A percentile compares a stretch with the other conserved stretches of the same genome.
Conservation (phyloP, 2,888 invertebrate species). For the Polydrusus pterygomalis region DNA sequence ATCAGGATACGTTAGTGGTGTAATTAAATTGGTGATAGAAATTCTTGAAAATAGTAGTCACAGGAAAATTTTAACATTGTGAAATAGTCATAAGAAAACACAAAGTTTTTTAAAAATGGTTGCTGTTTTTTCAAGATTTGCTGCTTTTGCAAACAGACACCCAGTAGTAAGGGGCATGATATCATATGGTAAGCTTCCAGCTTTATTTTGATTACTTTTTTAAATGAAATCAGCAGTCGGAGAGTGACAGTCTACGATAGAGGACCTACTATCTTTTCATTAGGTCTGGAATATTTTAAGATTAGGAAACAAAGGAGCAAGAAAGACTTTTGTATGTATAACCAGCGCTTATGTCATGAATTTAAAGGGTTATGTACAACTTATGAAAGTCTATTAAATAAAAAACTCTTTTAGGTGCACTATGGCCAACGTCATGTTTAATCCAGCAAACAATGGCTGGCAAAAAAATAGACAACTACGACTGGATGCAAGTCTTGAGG, state of each 20-base stretch:
- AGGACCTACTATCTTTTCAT: neutral
- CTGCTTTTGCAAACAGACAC: constrained; percentile 71
- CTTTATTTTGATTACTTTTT: constrained; percentile 68
- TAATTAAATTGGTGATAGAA: constrained; percentile 12
- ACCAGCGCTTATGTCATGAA: no score
- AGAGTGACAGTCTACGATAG: no score
- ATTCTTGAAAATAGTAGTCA: neutral
- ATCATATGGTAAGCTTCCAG: constrained; percentile 70
- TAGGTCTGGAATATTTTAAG: neutral
- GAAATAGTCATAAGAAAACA: neutral
- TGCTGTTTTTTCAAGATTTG: constrained; percentile 72
- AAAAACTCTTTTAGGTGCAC: constrained; percentile 74
- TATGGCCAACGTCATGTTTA: constrained; percentile 84
- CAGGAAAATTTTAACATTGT: neutral
- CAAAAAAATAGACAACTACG: constrained; percentile 78
- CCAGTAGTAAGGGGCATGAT: constrained; percentile 80
- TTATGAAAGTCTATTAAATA: no score
- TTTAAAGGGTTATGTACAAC: no score
- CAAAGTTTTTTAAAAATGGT: constrained; percentile 55
- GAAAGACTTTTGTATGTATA: no score
- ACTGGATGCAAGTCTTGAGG: constrained; percentile 81
- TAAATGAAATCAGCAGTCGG: no score
- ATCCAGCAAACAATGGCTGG: constrained; percentile 83
- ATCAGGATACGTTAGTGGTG: neutral
- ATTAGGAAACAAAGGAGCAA: no score